Percentiles rank a stretch among this genome's conserved stretches.
Conservation (phyloP, 2,797 vertebrate species). For the Podargus strigoides region DNA sequence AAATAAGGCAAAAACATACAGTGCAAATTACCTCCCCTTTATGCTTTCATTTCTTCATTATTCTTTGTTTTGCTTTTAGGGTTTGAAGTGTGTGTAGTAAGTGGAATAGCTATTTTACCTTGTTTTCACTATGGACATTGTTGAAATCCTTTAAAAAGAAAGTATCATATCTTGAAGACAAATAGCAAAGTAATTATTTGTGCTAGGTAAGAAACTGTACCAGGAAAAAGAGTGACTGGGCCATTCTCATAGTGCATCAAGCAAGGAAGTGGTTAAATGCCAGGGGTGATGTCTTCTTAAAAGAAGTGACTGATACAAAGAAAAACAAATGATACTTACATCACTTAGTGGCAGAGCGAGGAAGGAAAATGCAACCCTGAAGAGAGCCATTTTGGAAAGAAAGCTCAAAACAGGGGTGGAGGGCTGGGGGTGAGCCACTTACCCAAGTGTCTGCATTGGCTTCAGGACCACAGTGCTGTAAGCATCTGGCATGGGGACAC, state of each 20-base stretch:
- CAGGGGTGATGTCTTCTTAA: background rate
- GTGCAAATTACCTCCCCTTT: background rate
- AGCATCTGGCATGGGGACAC: background rate
- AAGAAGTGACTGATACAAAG: background rate
- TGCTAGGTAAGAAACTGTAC: background rate
- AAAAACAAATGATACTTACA: background rate
- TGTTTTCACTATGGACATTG: background rate
- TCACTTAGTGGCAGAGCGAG: background rate
- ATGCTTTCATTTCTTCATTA: background rate
- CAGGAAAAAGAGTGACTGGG: background rate
- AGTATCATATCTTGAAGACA: background rate
- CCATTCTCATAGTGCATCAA: background rate
- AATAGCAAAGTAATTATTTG: background rate
- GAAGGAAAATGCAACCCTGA: background rate
- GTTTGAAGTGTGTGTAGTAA: background rate
- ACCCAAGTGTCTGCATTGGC: background rate
- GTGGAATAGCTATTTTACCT: background rate
- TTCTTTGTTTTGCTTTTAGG: background rate
- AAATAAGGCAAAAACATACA: background rate
- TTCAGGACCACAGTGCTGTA: background rate
- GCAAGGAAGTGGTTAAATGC: background rate
- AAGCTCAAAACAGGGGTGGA: fast-evolving
- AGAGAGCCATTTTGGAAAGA: background rate
- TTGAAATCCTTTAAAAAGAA: background rate
- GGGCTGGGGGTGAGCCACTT: background rate